Evolutionary conservation across 2,888 invertebrate genomes (phyloP), one percentile per base, ranked within the genome.

Genomic region (Pristionchus japonicus): DNA sequence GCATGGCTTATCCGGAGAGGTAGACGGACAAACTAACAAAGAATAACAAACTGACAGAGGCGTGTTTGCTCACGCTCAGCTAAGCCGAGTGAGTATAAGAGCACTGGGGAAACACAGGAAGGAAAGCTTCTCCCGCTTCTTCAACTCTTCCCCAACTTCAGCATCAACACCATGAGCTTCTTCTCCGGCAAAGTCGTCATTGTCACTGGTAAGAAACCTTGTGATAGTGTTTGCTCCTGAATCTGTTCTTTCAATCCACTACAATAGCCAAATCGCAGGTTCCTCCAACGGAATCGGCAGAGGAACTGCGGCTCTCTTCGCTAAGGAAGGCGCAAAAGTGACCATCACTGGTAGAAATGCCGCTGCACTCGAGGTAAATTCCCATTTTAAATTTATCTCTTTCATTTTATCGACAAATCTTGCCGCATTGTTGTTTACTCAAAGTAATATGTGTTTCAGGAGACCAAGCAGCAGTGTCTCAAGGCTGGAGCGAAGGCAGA

Each of bases 131-230:
- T n/a, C n/a, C n/a, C n/a, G n/a, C n/a, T 43, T 43, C 43, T 6
- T 43, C 43, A 6, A 64, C 34, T 64, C 61, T 27, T 23, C 20
- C n/a, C 23, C 52, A 1, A 20, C 20, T 31, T 31, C 64, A 11
- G 11, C 52, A 20, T 31, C 64, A 34, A 57, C 27, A 64, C 7
- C 13, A 64, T 64, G 64, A 64, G 64, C 64, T 57, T 57, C n/a
- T 57, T 57, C 57, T 57, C 57, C n/a, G 57, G 57, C n/a, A 57
- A 64, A 64, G 64, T 64, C 64, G 64, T 64, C 64, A 64, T 64
- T 64, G 64, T 64, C 11, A 64, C 31, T 64, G 64, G 64, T 64
- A 2, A 34, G 64, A 31, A 31, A 34, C 27, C 27, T 31, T 70
- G 34, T n/a, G n/a, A n/a, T n/a, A n/a, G n/a, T n/a, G n/a, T n/a